A percentile compares a stretch with the other conserved stretches of the same genome.
These are phyloP conservation scores for Rhyacichthys aspro DNA, from an alignment of 2,797 vertebrate genomes.

Conservation along the genomic window DNA sequence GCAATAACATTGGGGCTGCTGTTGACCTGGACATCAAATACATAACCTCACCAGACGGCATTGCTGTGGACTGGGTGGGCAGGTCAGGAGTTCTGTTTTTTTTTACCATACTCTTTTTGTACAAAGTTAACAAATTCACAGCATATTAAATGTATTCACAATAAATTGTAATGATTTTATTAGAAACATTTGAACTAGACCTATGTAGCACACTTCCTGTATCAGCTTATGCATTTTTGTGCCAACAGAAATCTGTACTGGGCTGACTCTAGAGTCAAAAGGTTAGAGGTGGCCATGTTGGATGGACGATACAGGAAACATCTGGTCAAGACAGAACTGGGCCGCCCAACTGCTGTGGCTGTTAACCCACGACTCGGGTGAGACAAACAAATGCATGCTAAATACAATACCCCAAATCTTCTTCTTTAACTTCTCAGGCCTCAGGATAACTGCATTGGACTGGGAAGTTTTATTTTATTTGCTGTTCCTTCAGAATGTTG, in stretches of 20 bases:
- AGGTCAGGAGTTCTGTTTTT: constrained; percentile 73
- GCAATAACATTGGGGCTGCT: constrained; percentile 85
- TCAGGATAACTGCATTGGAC: background rate
- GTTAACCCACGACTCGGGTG: constrained; percentile 91
- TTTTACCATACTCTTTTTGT: too few species aligned
- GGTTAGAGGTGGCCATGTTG: constrained; percentile 89
- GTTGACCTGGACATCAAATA: constrained; percentile 87
- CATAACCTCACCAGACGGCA: constrained; percentile 85
- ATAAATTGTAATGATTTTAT: too few species aligned
- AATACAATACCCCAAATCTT: background rate
- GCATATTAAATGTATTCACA: too few species aligned
- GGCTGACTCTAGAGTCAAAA: constrained; percentile 87
- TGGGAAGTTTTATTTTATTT: background rate
- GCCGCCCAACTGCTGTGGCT: constrained; percentile 88
- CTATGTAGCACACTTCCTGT: background rate
- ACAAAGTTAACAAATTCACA: too few species aligned
- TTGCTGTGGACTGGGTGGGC: constrained; percentile 95
- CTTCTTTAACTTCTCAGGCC: background rate
- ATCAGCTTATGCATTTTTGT: too few species aligned
- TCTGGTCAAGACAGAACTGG: constrained; percentile 84
- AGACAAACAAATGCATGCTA: constrained; percentile 8
- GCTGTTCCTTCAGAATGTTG: constrained; percentile 73
- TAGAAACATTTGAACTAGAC: too few species aligned
- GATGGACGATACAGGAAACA: constrained; percentile 94
- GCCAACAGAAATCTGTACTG: constrained; percentile 89